Evolutionary conservation across 92 coral and sea anemone species (phyloP), one percentile per base, ranked within the genome.

Genomic region (Galaxea fascicularis): DNA sequence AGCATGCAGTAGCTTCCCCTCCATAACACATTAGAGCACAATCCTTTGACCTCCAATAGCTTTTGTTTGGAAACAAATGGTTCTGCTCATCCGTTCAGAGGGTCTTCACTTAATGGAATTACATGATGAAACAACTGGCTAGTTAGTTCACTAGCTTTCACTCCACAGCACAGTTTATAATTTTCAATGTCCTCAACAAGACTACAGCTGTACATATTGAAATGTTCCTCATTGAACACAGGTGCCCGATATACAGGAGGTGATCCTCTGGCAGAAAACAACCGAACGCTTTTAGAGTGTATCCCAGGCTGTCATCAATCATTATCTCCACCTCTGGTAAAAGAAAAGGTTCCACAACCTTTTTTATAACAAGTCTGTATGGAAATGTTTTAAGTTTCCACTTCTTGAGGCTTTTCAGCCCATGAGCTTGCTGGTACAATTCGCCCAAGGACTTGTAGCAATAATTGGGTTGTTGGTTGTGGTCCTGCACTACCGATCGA

Each of bases 211-310:
- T n/a, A n/a, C n/a, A n/a, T n/a, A n/a, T n/a, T n/a, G n/a, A n/a
- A n/a, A n/a, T n/a, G n/a, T 78, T 78, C 83, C 51, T 46, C 51
- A 46, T 46, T 12, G 51, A 46, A 46, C 51, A 46, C 51, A 5
- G 51, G 51, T 46, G 51, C 51, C 11, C 51, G 12, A 46, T 5
- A 46, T 46, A 46, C 11, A 46, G 51, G 51, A 11, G 51, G 7
- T 46, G 51, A 11, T 46, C 51, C n/a, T n/a, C n/a, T n/a, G n/a
- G n/a, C n/a, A n/a, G n/a, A n/a, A n/a, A n/a, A n/a, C n/a, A n/a
- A n/a, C n/a, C n/a, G n/a, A n/a, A n/a, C n/a, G n/a, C 84, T 75
- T 83, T 76, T 53, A 90, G 76, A 12, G 90, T 73, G 56, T 85
- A 90, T n/a, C 87, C 83, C 16, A 87, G 86, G 62, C 91, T 78